Percentiles rank a stretch among this genome's conserved stretches.
Conservation (phyloP, 2,113 vertebrate genomes). For the Laticauda colubrina region DNA sequence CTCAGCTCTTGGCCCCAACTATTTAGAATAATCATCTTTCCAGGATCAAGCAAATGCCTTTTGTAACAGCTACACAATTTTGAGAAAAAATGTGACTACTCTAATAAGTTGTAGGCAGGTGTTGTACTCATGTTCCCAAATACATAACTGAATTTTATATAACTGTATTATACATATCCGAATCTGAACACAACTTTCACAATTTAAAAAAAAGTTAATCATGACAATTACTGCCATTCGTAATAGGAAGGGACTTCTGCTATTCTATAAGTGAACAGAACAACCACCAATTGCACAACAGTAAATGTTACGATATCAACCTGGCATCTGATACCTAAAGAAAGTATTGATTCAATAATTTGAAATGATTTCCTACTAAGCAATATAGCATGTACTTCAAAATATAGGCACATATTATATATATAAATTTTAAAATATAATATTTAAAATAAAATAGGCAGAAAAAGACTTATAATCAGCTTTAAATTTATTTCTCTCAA, state of each 20-base stretch:
- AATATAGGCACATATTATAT: neutral
- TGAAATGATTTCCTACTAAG: neutral
- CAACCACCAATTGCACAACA: neutral
- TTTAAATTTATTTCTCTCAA: conserved; percentile 2
- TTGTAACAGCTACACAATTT: neutral
- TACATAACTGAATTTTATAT: neutral
- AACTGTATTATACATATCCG: neutral
- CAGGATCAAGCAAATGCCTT: neutral
- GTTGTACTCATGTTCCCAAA: neutral
- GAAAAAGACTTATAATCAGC: neutral
- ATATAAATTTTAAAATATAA: neutral
- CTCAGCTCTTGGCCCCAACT: neutral
- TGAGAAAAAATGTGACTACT: neutral
- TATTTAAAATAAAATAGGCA: neutral
- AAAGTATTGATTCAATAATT: neutral
- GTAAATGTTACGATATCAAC: neutral
- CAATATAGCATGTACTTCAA: neutral
- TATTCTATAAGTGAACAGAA: conserved; percentile 19
- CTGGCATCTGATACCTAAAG: neutral
- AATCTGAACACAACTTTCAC: neutral
- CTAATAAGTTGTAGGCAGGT: neutral
- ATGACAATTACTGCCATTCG: neutral
- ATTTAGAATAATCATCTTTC: neutral
- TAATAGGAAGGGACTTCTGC: neutral
- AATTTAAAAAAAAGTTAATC: neutral